Percentiles rank a stretch among this genome's conserved stretches.
These are phyloP conservation scores for Miniopterus natalensis DNA, from an alignment of 2,113 vertebrate genomes.

Conservation along the genomic window DNA sequence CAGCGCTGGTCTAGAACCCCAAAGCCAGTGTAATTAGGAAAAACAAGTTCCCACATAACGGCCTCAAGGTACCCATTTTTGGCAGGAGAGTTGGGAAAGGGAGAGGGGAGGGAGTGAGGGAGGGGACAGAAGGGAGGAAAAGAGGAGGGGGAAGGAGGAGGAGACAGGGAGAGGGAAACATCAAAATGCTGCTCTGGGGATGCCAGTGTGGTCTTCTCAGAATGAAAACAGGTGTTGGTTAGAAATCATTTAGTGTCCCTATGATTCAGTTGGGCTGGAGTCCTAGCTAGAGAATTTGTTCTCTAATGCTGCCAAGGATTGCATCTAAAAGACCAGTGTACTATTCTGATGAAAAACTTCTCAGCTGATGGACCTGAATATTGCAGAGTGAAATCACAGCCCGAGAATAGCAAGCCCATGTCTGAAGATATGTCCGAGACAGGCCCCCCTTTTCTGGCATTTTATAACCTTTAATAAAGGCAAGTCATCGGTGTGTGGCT, in stretches of 20 bases:
- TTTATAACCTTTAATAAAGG: not conserved
- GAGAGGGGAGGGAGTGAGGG: not conserved
- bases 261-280: not conserved
- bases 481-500: not conserved
- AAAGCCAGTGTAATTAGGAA: not conserved
- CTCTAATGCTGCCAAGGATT: not conserved
- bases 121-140: too few relatives aligned
- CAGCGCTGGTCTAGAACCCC: constrained; percentile 33
- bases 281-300: not conserved
- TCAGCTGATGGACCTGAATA: not conserved
- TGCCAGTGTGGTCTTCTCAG: not conserved
- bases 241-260: not conserved
- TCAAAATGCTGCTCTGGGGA: not conserved
- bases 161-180: not conserved
- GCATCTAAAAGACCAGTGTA: not conserved
- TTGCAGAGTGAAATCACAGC: not conserved
- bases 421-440: not conserved
- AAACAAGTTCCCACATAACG: not conserved
- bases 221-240: not conserved
- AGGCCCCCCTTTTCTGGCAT: not conserved
- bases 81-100: not conserved
- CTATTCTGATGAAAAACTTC: not conserved
- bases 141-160: not conserved
- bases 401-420: not conserved
- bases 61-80: not conserved